Conservation (phyloP, 1,140 invertebrate species). For the Aphelinus atriplicis region DNA sequence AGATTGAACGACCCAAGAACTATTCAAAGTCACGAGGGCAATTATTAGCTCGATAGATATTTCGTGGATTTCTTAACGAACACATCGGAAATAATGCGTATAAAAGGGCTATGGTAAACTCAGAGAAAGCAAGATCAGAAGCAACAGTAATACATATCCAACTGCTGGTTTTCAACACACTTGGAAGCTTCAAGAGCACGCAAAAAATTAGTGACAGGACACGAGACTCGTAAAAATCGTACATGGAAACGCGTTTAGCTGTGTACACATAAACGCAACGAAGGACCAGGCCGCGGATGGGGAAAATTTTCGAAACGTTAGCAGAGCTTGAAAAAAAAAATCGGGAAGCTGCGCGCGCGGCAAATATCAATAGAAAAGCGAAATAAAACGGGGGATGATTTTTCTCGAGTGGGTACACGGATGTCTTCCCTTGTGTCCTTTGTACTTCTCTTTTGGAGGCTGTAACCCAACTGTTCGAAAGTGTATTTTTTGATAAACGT, state of each 20-base stretch:
- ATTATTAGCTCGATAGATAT: no score
- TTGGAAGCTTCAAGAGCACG: no score
- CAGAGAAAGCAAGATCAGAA: no score
- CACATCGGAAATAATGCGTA: slow-evolving; percentile 4
- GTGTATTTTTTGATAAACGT: neutral
- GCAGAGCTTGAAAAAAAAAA: no score
- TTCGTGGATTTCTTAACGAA: no score
- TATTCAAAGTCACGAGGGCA: no score
- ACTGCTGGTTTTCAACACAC: no score
- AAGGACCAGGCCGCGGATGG: neutral
- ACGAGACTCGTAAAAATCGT: slow-evolving; percentile 13
- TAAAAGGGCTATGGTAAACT: no score
- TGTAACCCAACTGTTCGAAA: neutral
- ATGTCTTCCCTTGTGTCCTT: slow-evolving; percentile 23
- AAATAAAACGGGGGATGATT: slow-evolving; percentile 13
- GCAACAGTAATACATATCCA: no score
- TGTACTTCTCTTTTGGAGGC: neutral
- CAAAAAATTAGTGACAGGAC: slow-evolving; percentile 4
- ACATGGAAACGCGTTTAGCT: slow-evolving; percentile 48
- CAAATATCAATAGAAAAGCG: slow-evolving; percentile 13
- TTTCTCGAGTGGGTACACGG: slow-evolving; percentile 23
- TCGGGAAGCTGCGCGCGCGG: neutral
- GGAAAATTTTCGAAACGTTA: slow-evolving; percentile 14
- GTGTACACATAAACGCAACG: slow-evolving; percentile 5
- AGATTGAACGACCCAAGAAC: no score